Conservation (phyloP, 2,797 vertebrate species). For the Zalophus californianus region DNA sequence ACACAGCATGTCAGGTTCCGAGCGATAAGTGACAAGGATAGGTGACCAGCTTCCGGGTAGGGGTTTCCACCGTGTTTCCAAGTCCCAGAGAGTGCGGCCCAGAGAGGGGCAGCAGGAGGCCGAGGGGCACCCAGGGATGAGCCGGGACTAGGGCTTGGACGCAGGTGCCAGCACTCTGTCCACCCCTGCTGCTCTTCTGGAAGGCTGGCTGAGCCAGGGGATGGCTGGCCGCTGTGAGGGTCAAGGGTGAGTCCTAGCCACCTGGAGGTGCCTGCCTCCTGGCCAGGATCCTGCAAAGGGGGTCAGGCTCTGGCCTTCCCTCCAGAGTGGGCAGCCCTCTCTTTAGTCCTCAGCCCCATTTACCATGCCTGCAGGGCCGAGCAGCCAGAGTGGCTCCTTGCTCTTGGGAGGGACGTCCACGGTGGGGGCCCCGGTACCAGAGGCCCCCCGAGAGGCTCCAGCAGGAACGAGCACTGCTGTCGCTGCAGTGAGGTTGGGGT, state of each 20-base stretch:
- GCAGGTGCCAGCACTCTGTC: not conserved
- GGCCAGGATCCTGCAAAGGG: not conserved
- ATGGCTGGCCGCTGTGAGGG: not conserved
- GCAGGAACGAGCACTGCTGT: not conserved
- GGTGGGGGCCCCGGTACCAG: not conserved
- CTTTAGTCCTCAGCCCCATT: not conserved
- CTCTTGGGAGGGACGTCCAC: not conserved
- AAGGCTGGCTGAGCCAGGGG: not conserved
- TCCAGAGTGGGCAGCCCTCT: not conserved
- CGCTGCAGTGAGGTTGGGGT: not conserved
- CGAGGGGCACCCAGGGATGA: not conserved
- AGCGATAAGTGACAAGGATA: not conserved
- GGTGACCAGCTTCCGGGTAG: accelerated
- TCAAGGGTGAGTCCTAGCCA: not conserved
- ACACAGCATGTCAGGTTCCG: accelerated
- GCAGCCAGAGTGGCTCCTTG: not conserved
- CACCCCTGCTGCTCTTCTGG: not conserved
- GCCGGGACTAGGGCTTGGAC: not conserved
- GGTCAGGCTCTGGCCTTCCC: not conserved
- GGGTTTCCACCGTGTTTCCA: not conserved
- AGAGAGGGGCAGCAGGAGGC: not conserved
- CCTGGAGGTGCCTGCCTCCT: not conserved
- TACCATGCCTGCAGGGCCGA: not conserved
- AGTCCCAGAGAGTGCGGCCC: not conserved
- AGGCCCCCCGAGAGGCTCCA: not conserved